These are phyloP conservation scores for Labroides dimidiatus DNA, from an alignment of 2,797 vertebrate species.

Conservation along the genomic window DNA sequence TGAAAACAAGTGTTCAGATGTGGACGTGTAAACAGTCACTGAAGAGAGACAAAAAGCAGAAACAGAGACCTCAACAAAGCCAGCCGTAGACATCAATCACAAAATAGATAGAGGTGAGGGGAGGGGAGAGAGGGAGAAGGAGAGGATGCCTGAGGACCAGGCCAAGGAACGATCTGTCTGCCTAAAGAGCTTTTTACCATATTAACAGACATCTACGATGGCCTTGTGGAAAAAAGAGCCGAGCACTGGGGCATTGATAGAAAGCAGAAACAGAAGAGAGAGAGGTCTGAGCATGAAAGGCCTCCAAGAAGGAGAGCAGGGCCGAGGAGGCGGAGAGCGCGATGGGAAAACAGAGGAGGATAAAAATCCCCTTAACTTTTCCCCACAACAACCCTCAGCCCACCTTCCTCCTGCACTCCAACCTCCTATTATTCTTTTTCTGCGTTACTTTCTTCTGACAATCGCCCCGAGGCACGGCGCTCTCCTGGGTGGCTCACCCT, in stretches of 20 bases:
- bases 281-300: slow-evolving; percentile 46
- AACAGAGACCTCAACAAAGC: slow-evolving; percentile 37
- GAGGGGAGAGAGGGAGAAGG: slow-evolving; percentile 3
- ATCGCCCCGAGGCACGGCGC: slow-evolving; percentile 80
- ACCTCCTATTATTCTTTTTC: slow-evolving; percentile 79
- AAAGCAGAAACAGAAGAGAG: slow-evolving; percentile 29
- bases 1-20: too few relatives aligned
- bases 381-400: slow-evolving; percentile 34
- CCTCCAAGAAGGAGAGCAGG: slow-evolving; percentile 44
- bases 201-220: slow-evolving; percentile 58
- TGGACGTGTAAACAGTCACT: neutral
- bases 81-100: slow-evolving; percentile 46
- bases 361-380: slow-evolving; percentile 80
- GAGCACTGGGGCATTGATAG: slow-evolving; percentile 49
- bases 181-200: slow-evolving; percentile 71
- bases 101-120: slow-evolving; percentile 19
- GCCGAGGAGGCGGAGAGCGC: slow-evolving; percentile 43
- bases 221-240: slow-evolving; percentile 31
- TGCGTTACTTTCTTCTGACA: slow-evolving; percentile 82
- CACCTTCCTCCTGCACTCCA: slow-evolving; percentile 66
- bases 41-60: neutral
- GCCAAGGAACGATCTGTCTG: slow-evolving; percentile 55
- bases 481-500: slow-evolving; percentile 87
- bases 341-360: slow-evolving; percentile 57
- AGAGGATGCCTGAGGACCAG: slow-evolving; percentile 43